A percentile compares a stretch with the other conserved stretches of the same genome.
phyloP scores from a whole-genome alignment of 2,888 invertebrate species.

The Homarus gammarus region DNA sequence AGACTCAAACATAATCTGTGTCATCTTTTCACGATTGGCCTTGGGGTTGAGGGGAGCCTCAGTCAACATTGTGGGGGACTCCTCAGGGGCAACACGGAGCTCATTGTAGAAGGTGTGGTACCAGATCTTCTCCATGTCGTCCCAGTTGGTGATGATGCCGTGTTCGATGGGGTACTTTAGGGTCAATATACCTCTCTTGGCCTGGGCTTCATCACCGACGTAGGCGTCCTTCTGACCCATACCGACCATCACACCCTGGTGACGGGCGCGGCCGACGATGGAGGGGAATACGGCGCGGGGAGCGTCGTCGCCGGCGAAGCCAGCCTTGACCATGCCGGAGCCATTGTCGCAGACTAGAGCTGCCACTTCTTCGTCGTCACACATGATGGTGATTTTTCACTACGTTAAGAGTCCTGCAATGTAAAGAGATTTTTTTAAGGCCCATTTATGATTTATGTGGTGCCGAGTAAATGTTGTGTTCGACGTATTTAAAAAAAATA shows the following conservation, averaged over 20 bases:
- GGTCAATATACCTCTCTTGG: constrained; percentile 86
- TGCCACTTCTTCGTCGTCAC: constrained; percentile 13
- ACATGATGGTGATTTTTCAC: constrained; percentile 36
- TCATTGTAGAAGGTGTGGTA: constrained; percentile 99
- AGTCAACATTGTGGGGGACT: constrained; percentile 87
- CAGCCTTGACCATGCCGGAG: constrained; percentile 76
- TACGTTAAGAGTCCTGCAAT: too few species aligned
- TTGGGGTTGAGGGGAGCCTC: constrained; percentile 97
- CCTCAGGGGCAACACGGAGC: constrained; percentile 94
- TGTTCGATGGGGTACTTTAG: constrained; percentile 82
- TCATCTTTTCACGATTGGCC: constrained; percentile 97
- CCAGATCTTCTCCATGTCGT: constrained; percentile 99
- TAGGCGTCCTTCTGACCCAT: constrained; percentile 76
- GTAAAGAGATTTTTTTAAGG: too few species aligned
- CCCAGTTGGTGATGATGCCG: constrained; percentile 92
- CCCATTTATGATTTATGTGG: too few species aligned
- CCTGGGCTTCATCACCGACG: constrained; percentile 85
- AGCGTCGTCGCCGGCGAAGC: constrained; percentile 74
- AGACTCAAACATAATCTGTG: constrained; percentile 89
- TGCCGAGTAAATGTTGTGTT: too few species aligned
- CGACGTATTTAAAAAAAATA: too few species aligned
- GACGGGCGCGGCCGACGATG: constrained; percentile 75
- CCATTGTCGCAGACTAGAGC: constrained; percentile 66
- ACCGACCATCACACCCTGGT: constrained; percentile 74
- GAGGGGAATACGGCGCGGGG: constrained; percentile 73